A percentile compares a stretch with the other conserved stretches of the same genome.
These are phyloP conservation scores for Dasyornis broadbenti DNA, from an alignment of 2,113 vertebrate species.

Conservation along the genomic window DNA sequence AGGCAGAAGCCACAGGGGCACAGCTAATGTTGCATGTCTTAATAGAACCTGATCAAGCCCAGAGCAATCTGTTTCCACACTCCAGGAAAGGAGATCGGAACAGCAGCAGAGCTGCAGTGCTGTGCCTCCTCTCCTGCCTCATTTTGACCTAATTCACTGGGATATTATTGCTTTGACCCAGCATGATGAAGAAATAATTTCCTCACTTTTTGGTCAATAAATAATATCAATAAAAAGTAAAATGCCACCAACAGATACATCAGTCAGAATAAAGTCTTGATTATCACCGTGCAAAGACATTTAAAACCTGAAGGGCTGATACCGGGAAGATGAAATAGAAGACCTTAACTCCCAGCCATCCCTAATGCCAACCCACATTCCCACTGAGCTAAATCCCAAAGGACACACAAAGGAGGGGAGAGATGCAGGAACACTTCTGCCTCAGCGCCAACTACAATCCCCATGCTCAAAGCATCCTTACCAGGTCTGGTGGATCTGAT, in stretches of 20 bases:
- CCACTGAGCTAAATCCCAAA: neutral
- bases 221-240: neutral
- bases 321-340: neutral
- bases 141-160: neutral
- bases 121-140: neutral
- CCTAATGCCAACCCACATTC: neutral
- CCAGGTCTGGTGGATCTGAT: conserved; percentile 79
- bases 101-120: neutral
- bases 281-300: neutral
- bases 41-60: neutral
- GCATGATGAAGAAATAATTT: neutral
- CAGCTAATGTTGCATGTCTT: neutral
- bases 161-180: neutral
- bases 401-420: neutral
- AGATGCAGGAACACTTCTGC: neutral
- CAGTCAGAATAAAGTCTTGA: neutral
- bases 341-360: neutral
- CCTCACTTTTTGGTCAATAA: neutral
- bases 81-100: neutral
- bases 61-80: neutral
- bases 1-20: neutral
- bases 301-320: neutral
- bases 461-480: conserved; percentile 1
- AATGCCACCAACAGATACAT: neutral
- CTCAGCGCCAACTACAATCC: neutral